These are phyloP conservation scores for Tragelaphus scriptus DNA, from an alignment of 2,113 vertebrate genomes.

Conservation along the genomic window DNA sequence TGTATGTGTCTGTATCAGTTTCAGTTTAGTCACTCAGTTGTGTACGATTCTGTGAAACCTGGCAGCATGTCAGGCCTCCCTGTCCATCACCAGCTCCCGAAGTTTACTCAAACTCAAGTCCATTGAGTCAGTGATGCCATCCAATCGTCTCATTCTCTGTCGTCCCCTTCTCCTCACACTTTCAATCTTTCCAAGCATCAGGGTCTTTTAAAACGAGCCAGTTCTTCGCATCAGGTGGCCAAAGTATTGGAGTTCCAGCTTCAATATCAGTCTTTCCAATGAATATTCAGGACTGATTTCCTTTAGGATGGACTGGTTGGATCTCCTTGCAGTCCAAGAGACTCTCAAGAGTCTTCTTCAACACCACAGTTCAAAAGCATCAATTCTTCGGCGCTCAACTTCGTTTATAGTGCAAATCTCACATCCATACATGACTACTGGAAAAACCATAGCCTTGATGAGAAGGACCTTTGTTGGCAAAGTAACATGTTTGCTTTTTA, in stretches of 20 bases:
- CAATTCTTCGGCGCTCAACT: accelerated
- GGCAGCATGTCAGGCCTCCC: not conserved
- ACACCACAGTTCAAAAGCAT: not conserved
- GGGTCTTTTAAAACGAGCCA: not conserved
- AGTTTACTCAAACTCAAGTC: not conserved
- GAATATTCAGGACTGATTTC: not conserved
- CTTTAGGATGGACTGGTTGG: not conserved
- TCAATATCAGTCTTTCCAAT: not conserved
- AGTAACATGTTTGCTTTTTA: not conserved
- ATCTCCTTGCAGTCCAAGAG: not conserved
- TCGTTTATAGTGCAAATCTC: not conserved
- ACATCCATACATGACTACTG: not conserved
- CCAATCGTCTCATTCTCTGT: not conserved
- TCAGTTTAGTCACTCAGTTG: not conserved
- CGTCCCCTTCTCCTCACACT: accelerated
- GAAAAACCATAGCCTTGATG: not conserved
- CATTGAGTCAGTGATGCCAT: not conserved
- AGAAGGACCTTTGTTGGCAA: not conserved
- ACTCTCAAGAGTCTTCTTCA: not conserved
- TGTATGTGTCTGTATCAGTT: not conserved
- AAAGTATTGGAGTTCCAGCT: not conserved
- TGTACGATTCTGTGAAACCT: accelerated
- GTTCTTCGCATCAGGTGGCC: not conserved
- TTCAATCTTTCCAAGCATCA: not conserved
- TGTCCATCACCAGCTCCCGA: not conserved